Evolutionary conservation across 2,113 vertebrate genomes (phyloP).

Genomic region (Dolichotis patagonum): DNA sequence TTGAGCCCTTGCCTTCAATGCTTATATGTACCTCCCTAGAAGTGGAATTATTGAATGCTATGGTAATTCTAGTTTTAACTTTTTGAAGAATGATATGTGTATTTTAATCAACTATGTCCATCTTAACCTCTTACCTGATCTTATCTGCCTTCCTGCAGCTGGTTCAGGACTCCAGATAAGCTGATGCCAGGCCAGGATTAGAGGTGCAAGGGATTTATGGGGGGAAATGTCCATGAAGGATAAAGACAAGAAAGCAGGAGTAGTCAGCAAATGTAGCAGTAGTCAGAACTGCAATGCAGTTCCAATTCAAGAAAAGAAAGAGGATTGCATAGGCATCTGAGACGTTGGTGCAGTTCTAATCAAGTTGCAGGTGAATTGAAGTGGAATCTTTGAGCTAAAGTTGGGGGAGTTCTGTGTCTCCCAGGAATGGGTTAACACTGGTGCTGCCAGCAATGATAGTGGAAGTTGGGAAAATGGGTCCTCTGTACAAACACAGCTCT

Average conservation of each 20-base stretch:
- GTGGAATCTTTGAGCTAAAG: background rate
- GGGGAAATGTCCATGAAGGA: background rate
- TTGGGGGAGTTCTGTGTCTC: background rate
- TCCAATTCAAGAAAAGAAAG: background rate
- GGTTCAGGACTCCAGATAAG: constrained; percentile 1
- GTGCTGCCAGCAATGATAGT: background rate
- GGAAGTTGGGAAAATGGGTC: fast-evolving
- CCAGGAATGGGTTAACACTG: background rate
- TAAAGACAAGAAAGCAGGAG: background rate
- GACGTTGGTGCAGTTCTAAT: background rate
- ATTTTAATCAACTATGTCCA: background rate
- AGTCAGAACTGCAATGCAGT: background rate
- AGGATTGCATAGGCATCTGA: background rate
- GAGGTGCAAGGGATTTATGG: background rate
- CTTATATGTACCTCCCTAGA: background rate
- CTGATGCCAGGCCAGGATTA: background rate
- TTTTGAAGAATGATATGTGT: background rate
- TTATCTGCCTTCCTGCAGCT: background rate
- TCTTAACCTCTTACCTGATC: background rate
- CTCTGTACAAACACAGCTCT: background rate
- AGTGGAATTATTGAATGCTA: background rate
- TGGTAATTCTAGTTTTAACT: background rate
- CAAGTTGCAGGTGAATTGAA: background rate
- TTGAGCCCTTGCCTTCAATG: background rate
- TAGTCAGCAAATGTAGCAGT: background rate